Conservation (phyloP, 2,888 invertebrate species). For the Epistrophe grossulariae region DNA sequence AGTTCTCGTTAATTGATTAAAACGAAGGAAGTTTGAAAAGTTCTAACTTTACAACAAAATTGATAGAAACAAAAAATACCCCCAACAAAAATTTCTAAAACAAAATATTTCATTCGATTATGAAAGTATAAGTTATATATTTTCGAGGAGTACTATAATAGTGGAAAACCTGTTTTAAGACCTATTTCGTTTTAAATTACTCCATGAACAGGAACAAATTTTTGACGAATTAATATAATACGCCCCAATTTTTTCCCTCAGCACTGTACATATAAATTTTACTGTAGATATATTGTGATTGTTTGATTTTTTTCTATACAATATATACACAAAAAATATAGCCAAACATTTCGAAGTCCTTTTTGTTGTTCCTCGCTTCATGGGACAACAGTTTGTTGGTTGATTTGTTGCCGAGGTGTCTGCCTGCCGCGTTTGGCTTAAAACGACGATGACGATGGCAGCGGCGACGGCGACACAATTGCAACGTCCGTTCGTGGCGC, state of each 20-base stretch:
- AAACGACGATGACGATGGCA: background rate
- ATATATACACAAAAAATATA: background rate
- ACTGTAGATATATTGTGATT: background rate
- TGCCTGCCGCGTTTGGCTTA: conserved; percentile 3
- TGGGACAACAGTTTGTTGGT: conserved; percentile 49
- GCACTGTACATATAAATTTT: background rate
- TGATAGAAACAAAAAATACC: too few species aligned
- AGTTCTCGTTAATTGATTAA: too few species aligned
- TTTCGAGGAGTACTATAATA: too few species aligned
- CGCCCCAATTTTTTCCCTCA: background rate
- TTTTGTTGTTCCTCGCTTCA: conserved; percentile 38
- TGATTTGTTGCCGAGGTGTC: conserved; percentile 56
- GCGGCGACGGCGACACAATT: background rate
- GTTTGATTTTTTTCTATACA: background rate
- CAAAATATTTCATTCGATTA: too few species aligned
- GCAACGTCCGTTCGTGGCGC: background rate
- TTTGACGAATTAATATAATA: too few species aligned
- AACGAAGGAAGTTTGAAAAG: too few species aligned
- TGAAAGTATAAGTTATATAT: too few species aligned
- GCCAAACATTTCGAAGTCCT: conserved; percentile 22
- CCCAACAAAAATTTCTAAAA: too few species aligned
- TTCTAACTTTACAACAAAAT: too few species aligned
- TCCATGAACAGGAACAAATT: too few species aligned
- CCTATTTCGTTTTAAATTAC: too few species aligned
- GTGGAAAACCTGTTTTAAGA: too few species aligned